A percentile compares a stretch with the other conserved stretches of the same genome.
Evolutionary conservation across 2,797 vertebrate genomes (phyloP).

Genomic region (Podargus strigoides): DNA sequence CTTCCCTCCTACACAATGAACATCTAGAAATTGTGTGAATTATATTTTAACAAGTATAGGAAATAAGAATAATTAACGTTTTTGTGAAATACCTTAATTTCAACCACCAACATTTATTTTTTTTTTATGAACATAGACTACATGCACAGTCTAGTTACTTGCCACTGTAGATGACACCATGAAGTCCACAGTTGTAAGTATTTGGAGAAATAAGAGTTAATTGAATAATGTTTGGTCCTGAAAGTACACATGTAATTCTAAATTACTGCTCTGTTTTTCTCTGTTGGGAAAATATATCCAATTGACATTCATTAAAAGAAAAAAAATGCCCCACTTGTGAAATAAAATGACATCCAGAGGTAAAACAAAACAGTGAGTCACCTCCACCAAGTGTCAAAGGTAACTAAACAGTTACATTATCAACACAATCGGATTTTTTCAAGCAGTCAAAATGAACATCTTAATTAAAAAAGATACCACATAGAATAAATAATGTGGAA

Average conservation of each 20-base stretch:
- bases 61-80: background rate
- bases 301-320: background rate
- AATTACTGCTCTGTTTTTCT: background rate
- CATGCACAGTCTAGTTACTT: background rate
- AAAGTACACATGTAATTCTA: background rate
- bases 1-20: background rate
- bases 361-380: background rate
- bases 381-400: background rate
- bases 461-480: background rate
- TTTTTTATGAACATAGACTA: background rate
- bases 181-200: background rate
- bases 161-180: background rate
- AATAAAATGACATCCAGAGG: background rate
- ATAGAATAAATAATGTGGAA: background rate
- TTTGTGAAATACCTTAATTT: background rate
- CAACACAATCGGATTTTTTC: background rate
- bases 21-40: background rate
- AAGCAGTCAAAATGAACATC: background rate
- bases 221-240: background rate
- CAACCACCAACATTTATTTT: background rate
- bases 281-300: background rate
- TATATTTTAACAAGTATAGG: background rate
- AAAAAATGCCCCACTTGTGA: background rate
- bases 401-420: background rate
- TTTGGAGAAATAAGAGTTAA: background rate